Base-by-base conservation (phyloP, 2,797 vertebrate species). In the Lutjanus campechanus region DNA sequence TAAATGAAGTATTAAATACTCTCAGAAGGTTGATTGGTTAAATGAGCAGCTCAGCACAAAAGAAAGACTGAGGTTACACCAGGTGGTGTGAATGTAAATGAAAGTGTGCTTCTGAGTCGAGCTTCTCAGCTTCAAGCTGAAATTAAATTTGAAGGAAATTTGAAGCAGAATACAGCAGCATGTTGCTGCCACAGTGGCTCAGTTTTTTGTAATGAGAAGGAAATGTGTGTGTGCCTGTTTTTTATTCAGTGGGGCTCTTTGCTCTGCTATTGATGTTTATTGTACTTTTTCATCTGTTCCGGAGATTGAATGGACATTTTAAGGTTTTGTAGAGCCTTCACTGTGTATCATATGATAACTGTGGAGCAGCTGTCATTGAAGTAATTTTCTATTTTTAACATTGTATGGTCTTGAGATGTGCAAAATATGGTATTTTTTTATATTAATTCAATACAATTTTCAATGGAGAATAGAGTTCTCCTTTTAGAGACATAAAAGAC, bases 1-100 rank as follows among this genome's bases (percentile, higher is more conserved):
- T n/a, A 73, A 79, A 75, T 76, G 20, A 75, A 49, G 10, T 36
- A 61, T 54, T 54, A 51, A 46, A 67, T 67, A 25, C 71, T 73
- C 22, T 46, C 12, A 40, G 11, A 77, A 50, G 44, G 65, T 19
- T 62, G 6, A 66, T 46, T 12, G 36, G 63, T 80, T 76, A 40
- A 81, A 63, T 73, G 63, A 79, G 56, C 68, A 68, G 73, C 47
- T 19, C 51, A 25, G 76, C 49, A 66, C 64, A 68, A 54, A 64
- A 74, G 41, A 73, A 11, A 69, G 51, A 44, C 62, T 44, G 25
- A 73, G 49, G 67, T 72, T 62, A 73, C 49, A 19, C 51, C 68
- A 79, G 41, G 22, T 49, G 51, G 13, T 61, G 15, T 20, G 62
- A 74, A 81, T 46, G 44, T 46, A 56, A 66, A 73, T 70, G 3